Evolutionary conservation across 2,888 invertebrate genomes (phyloP).

Genomic region (Sialis lutaria): DNA sequence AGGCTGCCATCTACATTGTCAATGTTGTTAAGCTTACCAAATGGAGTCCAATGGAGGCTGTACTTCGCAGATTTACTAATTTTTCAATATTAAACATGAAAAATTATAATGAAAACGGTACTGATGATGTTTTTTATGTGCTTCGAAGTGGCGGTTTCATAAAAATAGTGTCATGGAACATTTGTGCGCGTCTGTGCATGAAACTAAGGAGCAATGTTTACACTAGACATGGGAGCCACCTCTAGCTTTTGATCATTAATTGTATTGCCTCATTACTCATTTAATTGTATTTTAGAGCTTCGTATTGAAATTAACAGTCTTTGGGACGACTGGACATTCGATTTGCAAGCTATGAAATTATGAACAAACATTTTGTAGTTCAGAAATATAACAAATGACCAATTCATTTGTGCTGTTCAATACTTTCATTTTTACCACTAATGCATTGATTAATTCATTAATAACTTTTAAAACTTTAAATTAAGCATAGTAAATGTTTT

Average conservation of each 20-base stretch:
- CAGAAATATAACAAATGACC: too few species aligned
- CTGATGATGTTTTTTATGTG: constrained; percentile 15
- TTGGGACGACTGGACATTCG: too few species aligned
- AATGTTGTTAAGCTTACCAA: constrained; percentile 51
- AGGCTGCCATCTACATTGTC: constrained; percentile 69
- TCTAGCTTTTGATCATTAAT: constrained; percentile 11
- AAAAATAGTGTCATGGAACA: constrained; percentile 18
- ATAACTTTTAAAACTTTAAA: constrained; percentile 4
- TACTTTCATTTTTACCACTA: not conserved
- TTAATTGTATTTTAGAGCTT: not conserved
- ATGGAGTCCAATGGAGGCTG: constrained; percentile 45
- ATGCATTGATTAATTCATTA: constrained; percentile 1
- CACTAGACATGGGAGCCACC: constrained; percentile 32
- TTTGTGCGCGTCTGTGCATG: constrained; percentile 20
- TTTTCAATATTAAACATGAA: constrained; percentile 27
- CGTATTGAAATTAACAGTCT: too few species aligned
- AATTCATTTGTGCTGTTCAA: constrained; percentile 5
- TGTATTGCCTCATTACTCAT: constrained; percentile 3
- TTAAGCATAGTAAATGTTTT: not conserved
- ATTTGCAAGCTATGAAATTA: too few species aligned
- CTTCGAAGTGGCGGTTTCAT: constrained; percentile 17
- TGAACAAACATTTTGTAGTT: too few species aligned
- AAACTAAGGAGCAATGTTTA: constrained; percentile 24
- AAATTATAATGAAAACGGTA: constrained; percentile 30
- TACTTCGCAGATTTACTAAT: constrained; percentile 44